Evolutionary conservation across 2,113 vertebrate species (phyloP), one percentile per base, ranked within the genome.

Genomic region (Psilopsiagon aurifrons): DNA sequence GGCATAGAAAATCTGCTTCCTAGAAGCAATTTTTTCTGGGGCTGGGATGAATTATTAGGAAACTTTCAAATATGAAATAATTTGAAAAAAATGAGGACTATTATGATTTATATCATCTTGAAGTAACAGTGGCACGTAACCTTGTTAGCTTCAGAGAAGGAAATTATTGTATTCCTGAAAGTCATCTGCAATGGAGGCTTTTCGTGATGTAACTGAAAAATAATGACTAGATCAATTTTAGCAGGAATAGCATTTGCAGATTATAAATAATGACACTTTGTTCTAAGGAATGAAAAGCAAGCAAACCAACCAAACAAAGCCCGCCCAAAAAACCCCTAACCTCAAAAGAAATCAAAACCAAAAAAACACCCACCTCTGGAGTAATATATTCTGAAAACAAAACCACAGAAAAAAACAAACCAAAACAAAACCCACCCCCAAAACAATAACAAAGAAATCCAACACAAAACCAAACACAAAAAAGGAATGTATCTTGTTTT

Each of bases 141-240:
- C 57, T 68, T 89, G 71, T 89, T 83, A 89, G 13, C 47, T 85
- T 82, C 57, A 78, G 67, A 79, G 39, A 31, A 71, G 49, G 69
- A 37, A 91, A 91, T 91, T 52, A 70, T 17, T 84, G n/a, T n/a
- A 39, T 67, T 93, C 35, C 52, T 94, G 47, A n/a, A 90, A 92
- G 43, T 87, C 62, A 46, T 55, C 39, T 76, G 62, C 39, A 76
- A 4, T n/a, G 24, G 62, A 64, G 62, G 22, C 18, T 74, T 86
- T 62, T 52, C 17, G 12, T 3, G 20, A 7, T 73, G 8, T 64
- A 68, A 55, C 43, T 54, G 6, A 91, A 71, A 63, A 75, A 76
- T 55, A 79, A 74, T 43, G 51, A 25, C 77, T 55, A 25, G 37
- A n/a, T 39, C 41, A 67, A 17, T 67, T 63, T 81, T 35, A 59